Conservation (phyloP, 2,888 invertebrate genomes). For the Timandra comae region DNA sequence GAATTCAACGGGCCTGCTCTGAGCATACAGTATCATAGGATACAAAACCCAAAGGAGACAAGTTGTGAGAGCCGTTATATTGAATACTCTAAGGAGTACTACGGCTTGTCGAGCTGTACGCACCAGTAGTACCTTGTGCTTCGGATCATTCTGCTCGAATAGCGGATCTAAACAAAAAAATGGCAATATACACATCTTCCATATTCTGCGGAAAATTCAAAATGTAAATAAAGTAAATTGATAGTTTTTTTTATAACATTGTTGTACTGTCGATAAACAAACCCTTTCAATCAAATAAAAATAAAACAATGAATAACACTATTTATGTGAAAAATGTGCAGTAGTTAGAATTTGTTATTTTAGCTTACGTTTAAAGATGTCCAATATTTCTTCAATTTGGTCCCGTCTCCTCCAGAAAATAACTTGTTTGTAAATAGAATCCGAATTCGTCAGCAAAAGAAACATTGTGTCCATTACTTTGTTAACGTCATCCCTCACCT, state of each 20-base stretch:
- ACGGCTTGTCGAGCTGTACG: constrained; percentile 26
- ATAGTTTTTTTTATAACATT: too few species aligned
- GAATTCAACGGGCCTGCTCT: constrained; percentile 38
- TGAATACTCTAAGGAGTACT: constrained; percentile 31
- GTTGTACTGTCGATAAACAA: too few species aligned
- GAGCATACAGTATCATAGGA: constrained; percentile 35
- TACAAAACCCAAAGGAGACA: constrained; percentile 43
- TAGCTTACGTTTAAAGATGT: constrained; percentile 38
- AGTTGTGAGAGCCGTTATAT: constrained; percentile 32
- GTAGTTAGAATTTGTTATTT: too few species aligned
- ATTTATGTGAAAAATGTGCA: too few species aligned
- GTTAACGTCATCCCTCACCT: constrained; percentile 39
- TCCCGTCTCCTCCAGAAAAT: constrained; percentile 32
- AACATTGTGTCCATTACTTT: constrained; percentile 47
- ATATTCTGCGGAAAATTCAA: too few species aligned
- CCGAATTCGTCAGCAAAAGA: constrained; percentile 43
- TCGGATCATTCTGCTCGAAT: constrained; percentile 36
- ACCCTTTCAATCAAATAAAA: too few species aligned
- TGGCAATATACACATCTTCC: too few species aligned
- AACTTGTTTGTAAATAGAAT: constrained; percentile 42
- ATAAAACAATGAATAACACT: too few species aligned
- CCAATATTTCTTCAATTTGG: constrained; percentile 35
- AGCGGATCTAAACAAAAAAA: constrained; percentile 29
- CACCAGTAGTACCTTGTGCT: constrained; percentile 30
- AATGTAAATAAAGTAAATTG: too few species aligned